Evolutionary conservation across 64 coral and sea anemone species (phyloP).

Genomic region (Montipora capricornis): DNA sequence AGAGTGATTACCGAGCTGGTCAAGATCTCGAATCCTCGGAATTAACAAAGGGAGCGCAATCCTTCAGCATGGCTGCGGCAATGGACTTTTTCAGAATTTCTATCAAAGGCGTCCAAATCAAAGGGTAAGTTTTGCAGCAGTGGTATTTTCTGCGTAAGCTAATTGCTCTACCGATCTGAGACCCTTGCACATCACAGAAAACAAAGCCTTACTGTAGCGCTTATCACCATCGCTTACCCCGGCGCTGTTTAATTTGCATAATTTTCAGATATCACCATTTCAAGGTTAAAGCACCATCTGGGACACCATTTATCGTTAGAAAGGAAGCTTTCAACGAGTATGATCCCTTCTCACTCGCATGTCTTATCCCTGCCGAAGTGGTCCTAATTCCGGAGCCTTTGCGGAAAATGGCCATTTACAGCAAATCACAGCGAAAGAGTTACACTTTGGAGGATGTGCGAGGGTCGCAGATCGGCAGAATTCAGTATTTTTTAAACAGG

Average conservation of each 20-base stretch:
- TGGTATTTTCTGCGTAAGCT: constrained; percentile 7
- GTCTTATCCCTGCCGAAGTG: constrained; percentile 16
- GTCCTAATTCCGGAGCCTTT: constrained; percentile 13
- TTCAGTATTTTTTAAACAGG: constrained; percentile 30
- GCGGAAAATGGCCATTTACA: constrained; percentile 25
- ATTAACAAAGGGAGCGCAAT: background rate
- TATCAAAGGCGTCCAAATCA: constrained; percentile 19
- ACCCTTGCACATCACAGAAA: background rate
- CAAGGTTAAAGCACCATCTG: constrained; percentile 27
- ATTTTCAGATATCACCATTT: constrained; percentile 32
- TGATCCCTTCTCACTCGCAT: constrained; percentile 12
- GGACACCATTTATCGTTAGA: constrained; percentile 22
- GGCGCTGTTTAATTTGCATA: constrained; percentile 4
- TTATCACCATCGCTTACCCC: background rate
- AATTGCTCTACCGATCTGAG: background rate
- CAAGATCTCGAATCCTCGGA: constrained; percentile 7
- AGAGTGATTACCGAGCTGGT: background rate
- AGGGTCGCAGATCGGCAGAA: constrained; percentile 29
- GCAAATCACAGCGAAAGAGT: constrained; percentile 27
- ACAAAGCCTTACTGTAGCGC: background rate
- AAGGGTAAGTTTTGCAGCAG: constrained; percentile 17
- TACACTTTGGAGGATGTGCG: constrained; percentile 20
- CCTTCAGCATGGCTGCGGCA: constrained; percentile 2
- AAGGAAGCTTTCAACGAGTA: constrained; percentile 20
- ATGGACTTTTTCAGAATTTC: constrained; percentile 33